Percentiles rank a stretch among this genome's conserved stretches.
Conservation (phyloP, 2,113 vertebrate genomes). For the Serinus canaria region DNA sequence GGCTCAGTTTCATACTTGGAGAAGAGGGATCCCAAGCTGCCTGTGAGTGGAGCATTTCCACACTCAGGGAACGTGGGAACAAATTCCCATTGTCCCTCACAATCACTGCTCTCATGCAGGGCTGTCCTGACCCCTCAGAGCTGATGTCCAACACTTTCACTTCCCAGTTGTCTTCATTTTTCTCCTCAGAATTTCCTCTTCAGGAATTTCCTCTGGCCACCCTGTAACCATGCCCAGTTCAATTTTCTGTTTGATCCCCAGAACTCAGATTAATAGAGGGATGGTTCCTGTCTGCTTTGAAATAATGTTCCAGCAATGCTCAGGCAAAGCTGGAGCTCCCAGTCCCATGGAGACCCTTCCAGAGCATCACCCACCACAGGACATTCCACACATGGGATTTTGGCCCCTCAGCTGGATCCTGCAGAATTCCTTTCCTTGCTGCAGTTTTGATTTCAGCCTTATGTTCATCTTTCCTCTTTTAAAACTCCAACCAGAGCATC, state of each 20-base stretch:
- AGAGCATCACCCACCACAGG: not conserved
- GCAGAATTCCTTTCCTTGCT: not conserved
- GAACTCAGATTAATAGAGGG: not conserved
- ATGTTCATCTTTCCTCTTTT: not conserved
- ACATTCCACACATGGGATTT: not conserved
- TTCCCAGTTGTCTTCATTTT: not conserved
- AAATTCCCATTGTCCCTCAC: not conserved
- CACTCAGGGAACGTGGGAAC: not conserved
- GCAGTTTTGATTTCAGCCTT: not conserved
- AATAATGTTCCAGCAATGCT: fast-evolving
- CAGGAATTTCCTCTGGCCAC: not conserved
- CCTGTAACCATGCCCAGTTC: no score
- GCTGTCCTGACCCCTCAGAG: not conserved
- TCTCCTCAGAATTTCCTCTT: not conserved
- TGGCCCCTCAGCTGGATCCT: not conserved
- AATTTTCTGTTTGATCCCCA: not conserved
- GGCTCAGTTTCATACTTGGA: not conserved
- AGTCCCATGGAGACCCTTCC: not conserved
- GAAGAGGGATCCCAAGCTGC: not conserved
- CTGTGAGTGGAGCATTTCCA: not conserved
- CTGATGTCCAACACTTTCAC: not conserved
- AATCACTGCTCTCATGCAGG: not conserved
- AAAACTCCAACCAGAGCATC: not conserved
- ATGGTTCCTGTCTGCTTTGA: not conserved
- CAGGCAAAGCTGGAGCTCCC: not conserved